Evolutionary conservation across 35 echinoderm and acorn worm species (phyloP).

Genomic region (Ophioderma brevispina): DNA sequence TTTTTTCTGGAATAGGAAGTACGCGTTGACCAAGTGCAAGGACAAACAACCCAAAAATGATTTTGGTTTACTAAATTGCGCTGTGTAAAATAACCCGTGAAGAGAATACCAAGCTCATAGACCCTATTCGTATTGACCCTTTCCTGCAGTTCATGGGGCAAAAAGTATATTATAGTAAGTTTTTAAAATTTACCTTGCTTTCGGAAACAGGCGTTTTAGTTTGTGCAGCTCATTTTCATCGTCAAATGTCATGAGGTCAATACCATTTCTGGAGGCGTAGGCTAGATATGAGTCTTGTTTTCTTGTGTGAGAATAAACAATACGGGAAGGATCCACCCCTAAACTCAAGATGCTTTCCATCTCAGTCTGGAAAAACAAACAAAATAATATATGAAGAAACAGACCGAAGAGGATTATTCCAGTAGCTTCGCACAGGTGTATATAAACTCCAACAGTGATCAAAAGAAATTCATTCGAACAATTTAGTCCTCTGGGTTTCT

Average conservation of each 20-base stretch:
- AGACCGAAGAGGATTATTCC: no score
- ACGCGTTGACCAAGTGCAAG: no score
- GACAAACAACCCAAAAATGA: no score
- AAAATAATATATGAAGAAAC: background rate
- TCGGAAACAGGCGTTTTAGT: conserved; percentile 20
- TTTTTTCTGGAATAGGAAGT: no score
- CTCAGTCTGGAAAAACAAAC: conserved; percentile 2
- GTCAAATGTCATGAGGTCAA: conserved; percentile 31
- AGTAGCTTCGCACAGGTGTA: no score
- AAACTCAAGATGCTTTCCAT: background rate
- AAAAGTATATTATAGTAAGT: no score
- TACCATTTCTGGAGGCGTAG: conserved; percentile 7
- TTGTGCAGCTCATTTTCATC: conserved; percentile 41
- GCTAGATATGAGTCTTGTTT: conserved; percentile 24
- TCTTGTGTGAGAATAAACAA: conserved; percentile 32
- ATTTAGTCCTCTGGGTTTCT: no score
- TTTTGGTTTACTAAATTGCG: no score
- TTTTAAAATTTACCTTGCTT: conserved; percentile 18
- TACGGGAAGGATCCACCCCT: conserved; percentile 7
- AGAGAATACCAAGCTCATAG: background rate
- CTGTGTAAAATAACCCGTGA: background rate
- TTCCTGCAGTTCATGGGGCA: background rate
- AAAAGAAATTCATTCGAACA: no score
- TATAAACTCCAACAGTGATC: no score
- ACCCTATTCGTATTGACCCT: no score